These are phyloP conservation scores for Arbacia lixula DNA, from an alignment of 53 echinoderm and acorn worm species.

Conservation along the genomic window DNA sequence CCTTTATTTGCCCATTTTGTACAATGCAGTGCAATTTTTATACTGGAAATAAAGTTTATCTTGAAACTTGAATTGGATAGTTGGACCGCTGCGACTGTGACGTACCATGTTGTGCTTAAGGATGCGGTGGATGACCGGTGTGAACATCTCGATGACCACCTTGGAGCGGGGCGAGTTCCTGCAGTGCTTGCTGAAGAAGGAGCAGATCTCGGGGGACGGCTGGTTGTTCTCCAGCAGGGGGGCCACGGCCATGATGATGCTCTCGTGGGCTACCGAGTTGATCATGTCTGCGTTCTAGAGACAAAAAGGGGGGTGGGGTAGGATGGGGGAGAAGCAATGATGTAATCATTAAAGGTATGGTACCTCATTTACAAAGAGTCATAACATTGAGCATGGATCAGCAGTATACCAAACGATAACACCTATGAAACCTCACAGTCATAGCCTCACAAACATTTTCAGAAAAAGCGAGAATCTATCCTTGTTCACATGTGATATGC, in stretches of 20 bases:
- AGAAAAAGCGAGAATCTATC: too few relatives aligned
- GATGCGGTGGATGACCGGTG: conserved; percentile 96
- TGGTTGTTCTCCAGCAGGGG: conserved; percentile 90
- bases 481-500: too few relatives aligned
- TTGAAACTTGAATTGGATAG: too few relatives aligned
- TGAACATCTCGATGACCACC: conserved; percentile 96
- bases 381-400: too few relatives aligned
- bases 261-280: conserved; percentile 83
- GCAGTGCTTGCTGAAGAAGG: conserved; percentile 98
- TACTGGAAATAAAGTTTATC: too few relatives aligned
- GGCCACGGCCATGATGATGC: conserved; percentile 91
- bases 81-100: too few relatives aligned
- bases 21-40: too few relatives aligned
- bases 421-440: too few relatives aligned
- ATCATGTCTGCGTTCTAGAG: conserved; percentile 86
- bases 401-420: too few relatives aligned
- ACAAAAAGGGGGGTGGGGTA: not conserved
- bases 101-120: conserved; percentile 97
- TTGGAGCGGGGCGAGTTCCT: conserved; percentile 97
- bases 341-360: not conserved
- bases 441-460: too few relatives aligned
- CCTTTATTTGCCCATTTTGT: too few relatives aligned
- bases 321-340: not conserved
- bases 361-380: too few relatives aligned
- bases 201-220: conserved; percentile 96